Evolutionary conservation across 64 coral and sea anemone genomes (phyloP).

Genomic region (Actinia equina): DNA sequence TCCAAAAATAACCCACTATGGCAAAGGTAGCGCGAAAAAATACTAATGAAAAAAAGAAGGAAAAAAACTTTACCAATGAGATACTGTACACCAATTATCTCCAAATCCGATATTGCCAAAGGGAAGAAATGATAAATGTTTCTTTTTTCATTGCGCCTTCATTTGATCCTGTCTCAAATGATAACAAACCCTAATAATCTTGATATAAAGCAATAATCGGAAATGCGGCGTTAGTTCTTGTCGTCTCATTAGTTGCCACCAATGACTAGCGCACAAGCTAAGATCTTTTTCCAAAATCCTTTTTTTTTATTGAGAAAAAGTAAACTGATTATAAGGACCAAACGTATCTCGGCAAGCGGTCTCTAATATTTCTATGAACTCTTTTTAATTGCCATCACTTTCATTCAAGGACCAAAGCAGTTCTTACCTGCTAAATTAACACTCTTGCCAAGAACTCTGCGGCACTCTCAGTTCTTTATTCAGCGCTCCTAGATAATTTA

Average conservation of each 20-base stretch:
- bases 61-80: neutral
- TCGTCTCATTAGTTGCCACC: neutral
- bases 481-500: too few relatives aligned
- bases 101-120: neutral
- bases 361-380: neutral
- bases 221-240: neutral
- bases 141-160: neutral
- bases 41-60: neutral
- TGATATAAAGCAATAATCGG: neutral
- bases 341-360: neutral
- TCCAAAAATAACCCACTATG: neutral
- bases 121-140: neutral
- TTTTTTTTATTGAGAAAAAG: neutral
- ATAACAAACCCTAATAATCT: neutral
- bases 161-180: neutral
- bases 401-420: too few relatives aligned
- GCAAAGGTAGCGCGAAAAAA: neutral
- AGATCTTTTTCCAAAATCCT: neutral
- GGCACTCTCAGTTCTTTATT: too few relatives aligned
- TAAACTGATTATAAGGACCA: neutral
- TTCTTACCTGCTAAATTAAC: too few relatives aligned
- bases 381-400: too few relatives aligned
- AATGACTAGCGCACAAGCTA: neutral
- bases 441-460: too few relatives aligned
- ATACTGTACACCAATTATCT: neutral